phyloP scores from a whole-genome alignment of 2,888 invertebrate genomes.

The Thecocarcelia acutangulata region DNA sequence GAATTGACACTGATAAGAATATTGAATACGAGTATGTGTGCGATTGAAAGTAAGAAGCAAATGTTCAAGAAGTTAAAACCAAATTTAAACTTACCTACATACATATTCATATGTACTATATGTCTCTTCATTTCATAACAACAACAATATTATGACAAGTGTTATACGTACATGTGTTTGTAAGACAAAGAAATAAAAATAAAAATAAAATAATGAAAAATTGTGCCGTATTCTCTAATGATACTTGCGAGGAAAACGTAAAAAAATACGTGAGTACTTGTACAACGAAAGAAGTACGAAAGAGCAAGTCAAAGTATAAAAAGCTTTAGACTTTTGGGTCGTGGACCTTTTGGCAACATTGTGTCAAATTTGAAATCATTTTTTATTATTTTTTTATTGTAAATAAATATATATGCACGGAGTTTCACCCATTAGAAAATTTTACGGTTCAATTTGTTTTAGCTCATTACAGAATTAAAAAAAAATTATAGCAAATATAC shows the following conservation, averaged over 20 bases:
- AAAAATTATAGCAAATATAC: no score
- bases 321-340: constrained; percentile 64
- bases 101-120: no score
- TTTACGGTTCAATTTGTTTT: neutral
- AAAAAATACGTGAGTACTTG: constrained; percentile 11
- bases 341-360: constrained; percentile 69
- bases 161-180: constrained; percentile 23
- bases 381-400: constrained; percentile 25
- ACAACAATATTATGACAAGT: constrained; percentile 20
- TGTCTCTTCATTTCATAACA: neutral
- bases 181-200: constrained; percentile 19
- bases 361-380: constrained; percentile 63
- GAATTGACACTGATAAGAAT: constrained; percentile 41
- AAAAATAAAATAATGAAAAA: constrained; percentile 13
- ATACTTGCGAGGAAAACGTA: constrained; percentile 44
- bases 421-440: constrained; percentile 13
- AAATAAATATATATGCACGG: constrained; percentile 13
- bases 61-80: constrained; percentile 3
- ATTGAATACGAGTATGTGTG: constrained; percentile 27
- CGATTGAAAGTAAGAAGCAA: constrained; percentile 30
- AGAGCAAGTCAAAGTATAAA: constrained; percentile 57
- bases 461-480: no score
- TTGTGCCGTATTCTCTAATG: constrained; percentile 49
- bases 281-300: constrained; percentile 18
- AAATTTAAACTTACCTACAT: constrained; percentile 21